Conservation (phyloP, 2,888 invertebrate species). For the Holacanthella duospinosa region DNA sequence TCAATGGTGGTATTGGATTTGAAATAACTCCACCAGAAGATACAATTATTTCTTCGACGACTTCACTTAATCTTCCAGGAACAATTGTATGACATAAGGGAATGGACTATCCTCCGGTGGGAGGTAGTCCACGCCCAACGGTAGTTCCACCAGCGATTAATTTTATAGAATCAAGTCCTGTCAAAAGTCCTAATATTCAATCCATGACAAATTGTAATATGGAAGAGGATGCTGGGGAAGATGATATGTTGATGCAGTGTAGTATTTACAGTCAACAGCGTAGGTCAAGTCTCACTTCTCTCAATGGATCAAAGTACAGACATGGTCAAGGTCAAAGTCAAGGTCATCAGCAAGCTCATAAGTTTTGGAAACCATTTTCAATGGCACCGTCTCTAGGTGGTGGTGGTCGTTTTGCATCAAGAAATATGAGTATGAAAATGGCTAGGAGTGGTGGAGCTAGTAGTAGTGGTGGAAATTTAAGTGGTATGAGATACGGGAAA, state of each 20-base stretch:
- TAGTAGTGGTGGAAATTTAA: slow-evolving; percentile 20
- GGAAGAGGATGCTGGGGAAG: slow-evolving; percentile 6
- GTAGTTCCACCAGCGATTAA: slow-evolving; percentile 21
- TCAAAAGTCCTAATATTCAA: slow-evolving; percentile 4
- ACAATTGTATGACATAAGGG: slow-evolving; percentile 79
- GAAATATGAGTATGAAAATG: slow-evolving; percentile 15
- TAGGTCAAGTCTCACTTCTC: slow-evolving; percentile 32
- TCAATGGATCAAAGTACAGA: slow-evolving; percentile 10
- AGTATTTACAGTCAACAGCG: slow-evolving; percentile 21
- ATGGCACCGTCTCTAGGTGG: slow-evolving; percentile 27
- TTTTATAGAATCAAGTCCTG: slow-evolving; percentile 9
- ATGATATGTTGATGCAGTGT: not conserved
- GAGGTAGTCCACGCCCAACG: not conserved
- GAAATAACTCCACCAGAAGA: slow-evolving; percentile 66
- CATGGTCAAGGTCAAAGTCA: not conserved
- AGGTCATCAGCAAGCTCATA: slow-evolving; percentile 26
- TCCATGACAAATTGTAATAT: slow-evolving; percentile 4
- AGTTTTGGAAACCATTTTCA: slow-evolving; percentile 36
- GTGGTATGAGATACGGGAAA: slow-evolving; percentile 29
- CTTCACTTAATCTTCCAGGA: slow-evolving; percentile 55
- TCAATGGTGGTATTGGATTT: slow-evolving; percentile 74
- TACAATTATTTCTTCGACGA: slow-evolving; percentile 26
- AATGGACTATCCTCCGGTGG: slow-evolving; percentile 29
- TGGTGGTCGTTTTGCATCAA: slow-evolving; percentile 12
- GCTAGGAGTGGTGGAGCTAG: slow-evolving; percentile 14